Base-by-base conservation (phyloP, 1,140 invertebrate species). In the Heliconius hewitsoni region DNA sequence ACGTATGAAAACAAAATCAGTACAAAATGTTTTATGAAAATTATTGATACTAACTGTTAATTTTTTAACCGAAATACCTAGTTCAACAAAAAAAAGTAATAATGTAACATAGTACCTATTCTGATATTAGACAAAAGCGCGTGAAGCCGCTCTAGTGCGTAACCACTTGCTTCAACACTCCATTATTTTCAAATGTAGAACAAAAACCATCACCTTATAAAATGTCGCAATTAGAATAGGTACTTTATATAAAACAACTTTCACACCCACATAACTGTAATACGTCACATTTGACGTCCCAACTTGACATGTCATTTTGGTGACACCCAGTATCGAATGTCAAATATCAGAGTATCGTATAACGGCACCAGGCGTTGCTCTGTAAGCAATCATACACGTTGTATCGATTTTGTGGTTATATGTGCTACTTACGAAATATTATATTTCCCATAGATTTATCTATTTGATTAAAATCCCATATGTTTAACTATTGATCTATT, bases 361-460 rank as follows among this genome's bases (percentile, higher is more conserved):
- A 86, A 76, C 79, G 82, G 73, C 73, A 83, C 85, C 57, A 90
- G 87, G 89, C 83, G 87, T 90, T 82, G 84, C 77, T 75, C 82
- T 83, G 76, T 83, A 81, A 81, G 81, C 80, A 83, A 80, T 84
- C 74, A 80, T 77, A 85, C 85, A 80, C 78, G 76, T 75, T 52
- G 80, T 86, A 85, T 86, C 79, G 76, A 82, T 85, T 84, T 82
- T 87, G 87, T 83, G 86, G 86, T 89, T 81, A 82, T 13, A 82
- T 78, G 70, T 76, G 79, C 60, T 70, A 74, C 52, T 80, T 76
- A 34, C 52, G 42, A 73, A 71, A 50, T 74, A 34, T 42, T 73
- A 23, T 73, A 50, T 52, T 66, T 66, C 60, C 60, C 60, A 66
- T 66, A 66, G 60, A 52, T 57, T 72, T 37, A 37, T 37, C 5